Evolutionary conservation across 2,888 invertebrate genomes (phyloP).

Genomic region (Brachyptera putata): DNA sequence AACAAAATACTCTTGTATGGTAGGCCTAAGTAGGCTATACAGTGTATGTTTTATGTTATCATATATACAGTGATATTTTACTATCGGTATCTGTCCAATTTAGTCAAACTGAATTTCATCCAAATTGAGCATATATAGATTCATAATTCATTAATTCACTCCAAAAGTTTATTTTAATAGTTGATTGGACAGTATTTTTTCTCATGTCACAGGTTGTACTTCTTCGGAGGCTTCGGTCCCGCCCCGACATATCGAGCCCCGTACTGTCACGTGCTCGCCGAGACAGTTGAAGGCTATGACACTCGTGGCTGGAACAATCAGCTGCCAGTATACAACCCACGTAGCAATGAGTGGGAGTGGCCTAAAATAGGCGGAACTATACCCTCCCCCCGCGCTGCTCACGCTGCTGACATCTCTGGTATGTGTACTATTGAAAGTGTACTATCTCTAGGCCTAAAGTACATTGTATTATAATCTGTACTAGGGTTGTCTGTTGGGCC

Average conservation of each 20-base stretch:
- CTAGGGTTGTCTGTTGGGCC: too few relatives aligned
- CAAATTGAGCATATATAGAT: too few relatives aligned
- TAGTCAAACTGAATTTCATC: too few relatives aligned
- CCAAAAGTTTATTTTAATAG: not conserved
- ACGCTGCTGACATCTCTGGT: constrained; percentile 41
- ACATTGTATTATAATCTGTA: too few relatives aligned
- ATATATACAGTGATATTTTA: too few relatives aligned
- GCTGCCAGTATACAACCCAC: constrained; percentile 39
- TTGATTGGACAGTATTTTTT: too few relatives aligned
- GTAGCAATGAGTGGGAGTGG: constrained; percentile 38
- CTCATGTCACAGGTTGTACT: constrained; percentile 38
- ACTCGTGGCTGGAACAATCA: constrained; percentile 43
- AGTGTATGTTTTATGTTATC: too few relatives aligned
- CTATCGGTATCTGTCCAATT: too few relatives aligned
- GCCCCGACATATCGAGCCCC: constrained; percentile 23
- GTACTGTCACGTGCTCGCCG: constrained; percentile 28
- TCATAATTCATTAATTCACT: too few relatives aligned
- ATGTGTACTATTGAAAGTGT: not conserved
- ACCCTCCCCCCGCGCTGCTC: constrained; percentile 47
- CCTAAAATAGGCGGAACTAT: constrained; percentile 40
- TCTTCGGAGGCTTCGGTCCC: constrained; percentile 41
- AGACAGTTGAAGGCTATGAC: constrained; percentile 18
- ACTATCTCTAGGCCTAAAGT: too few relatives aligned
- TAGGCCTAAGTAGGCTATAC: too few relatives aligned
- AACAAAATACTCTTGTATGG: too few relatives aligned